Evolutionary conservation across 1,140 invertebrate genomes (phyloP), one percentile per base, ranked within the genome.

Genomic region (Sitodiplosis mosellana): DNA sequence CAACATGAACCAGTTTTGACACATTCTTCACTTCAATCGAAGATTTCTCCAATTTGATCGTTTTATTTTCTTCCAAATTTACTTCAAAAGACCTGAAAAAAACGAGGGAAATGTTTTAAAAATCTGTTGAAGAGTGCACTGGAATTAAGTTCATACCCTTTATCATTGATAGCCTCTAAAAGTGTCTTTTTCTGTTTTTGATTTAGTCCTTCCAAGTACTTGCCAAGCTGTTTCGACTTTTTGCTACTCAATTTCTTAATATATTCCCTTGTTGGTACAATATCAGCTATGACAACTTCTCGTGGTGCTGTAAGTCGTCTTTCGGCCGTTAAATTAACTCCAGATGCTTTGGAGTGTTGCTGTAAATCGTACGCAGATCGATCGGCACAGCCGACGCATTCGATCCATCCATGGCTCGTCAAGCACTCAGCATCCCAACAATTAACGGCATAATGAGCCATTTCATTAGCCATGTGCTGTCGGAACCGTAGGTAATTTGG

Each of bases 381-480:
- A 63, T 99, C 96, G 17, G 96, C 96, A 75, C 94, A 98, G 5
- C 96, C 96, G 15, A 99, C 95, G 74, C 95, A 99, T 67, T 99
- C 96, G 5, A 99, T 80, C 96, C 95, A 99, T 66, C 81, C 79
- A 69, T 92, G 93, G 48, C 90, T 93, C 14, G 92, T 94, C 5
- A 94, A 74, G 58, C 83, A 86, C 65, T 98, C 93, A 5, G 92
- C 93, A 74, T 99, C 94, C 94, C 94, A 99, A 59, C 94, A 98
- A 62, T 99, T 95, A 67, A 87, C 87, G n/a, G 96, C 96, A 70
- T 99, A 99, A 71, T 99, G 96, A 56, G 96, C 96, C 94, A 99
- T 99, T 72, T 99, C 96, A 70, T 99, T 99, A 48, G 78, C 74
- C 87, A 99, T 90, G 59, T 99, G 96, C 62, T 99, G 96, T 38